These are phyloP conservation scores for Tangara arthus DNA, from an alignment of 2,797 vertebrate genomes.

Conservation along the genomic window DNA sequence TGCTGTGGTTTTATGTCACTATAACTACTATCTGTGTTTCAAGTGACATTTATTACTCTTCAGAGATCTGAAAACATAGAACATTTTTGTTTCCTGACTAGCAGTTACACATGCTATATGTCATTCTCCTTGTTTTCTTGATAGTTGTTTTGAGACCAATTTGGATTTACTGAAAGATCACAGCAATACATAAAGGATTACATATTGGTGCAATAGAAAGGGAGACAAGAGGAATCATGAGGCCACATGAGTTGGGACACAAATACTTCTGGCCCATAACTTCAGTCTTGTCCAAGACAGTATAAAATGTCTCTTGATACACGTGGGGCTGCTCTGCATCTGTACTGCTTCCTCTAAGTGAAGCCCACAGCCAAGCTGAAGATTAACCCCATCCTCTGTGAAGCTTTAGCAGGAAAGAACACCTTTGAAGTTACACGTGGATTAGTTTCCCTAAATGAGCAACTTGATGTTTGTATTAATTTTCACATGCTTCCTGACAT, in stretches of 20 bases:
- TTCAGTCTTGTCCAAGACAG: not conserved
- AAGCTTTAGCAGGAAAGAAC: not conserved
- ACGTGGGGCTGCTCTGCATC: not conserved
- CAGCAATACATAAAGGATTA: not conserved
- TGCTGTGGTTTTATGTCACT: slow-evolving; percentile 28
- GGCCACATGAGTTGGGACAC: not conserved
- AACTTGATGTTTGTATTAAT: not conserved
- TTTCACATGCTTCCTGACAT: not conserved
- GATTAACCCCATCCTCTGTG: not conserved
- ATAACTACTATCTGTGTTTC: slow-evolving; percentile 46
- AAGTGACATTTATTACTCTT: slow-evolving; percentile 51
- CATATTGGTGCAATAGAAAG: not conserved
- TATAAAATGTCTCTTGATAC: not conserved
- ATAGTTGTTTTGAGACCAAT: slow-evolving; percentile 32
- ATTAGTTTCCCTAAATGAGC: not conserved
- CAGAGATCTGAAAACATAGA: not conserved
- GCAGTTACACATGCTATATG: not conserved
- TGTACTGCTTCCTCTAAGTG: not conserved
- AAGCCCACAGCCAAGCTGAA: not conserved
- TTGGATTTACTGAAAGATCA: slow-evolving; percentile 38
- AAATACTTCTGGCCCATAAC: not conserved
- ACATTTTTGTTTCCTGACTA: slow-evolving; percentile 38
- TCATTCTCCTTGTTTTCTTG: slow-evolving; percentile 32
- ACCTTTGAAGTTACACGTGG: not conserved
- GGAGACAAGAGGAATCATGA: not conserved